phyloP scores from a whole-genome alignment of 92 coral and sea anemone species.

The Ricordea florida region DNA sequence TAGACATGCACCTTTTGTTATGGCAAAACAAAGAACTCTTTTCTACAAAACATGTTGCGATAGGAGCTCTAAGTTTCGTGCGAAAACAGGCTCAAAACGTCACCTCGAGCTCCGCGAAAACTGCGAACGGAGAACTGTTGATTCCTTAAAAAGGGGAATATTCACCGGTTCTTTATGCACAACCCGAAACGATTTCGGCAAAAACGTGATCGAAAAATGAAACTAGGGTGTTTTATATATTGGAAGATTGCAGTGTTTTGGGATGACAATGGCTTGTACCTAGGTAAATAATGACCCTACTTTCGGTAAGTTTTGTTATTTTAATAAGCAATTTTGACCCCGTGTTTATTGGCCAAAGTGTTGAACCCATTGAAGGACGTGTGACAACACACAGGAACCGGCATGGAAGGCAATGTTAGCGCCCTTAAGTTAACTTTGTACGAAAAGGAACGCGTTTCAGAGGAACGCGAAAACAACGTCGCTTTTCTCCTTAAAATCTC shows the following conservation, averaged over 20 bases:
- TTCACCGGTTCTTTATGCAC: too few relatives aligned
- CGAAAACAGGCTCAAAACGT: not conserved
- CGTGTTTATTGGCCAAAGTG: not conserved
- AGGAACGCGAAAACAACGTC: not conserved
- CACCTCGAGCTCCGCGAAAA: not conserved
- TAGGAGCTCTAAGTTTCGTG: too few relatives aligned
- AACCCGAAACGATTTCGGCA: not conserved
- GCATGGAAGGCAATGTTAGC: not conserved
- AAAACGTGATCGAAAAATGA: not conserved
- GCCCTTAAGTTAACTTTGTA: not conserved
- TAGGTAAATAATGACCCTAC: slow-evolving; percentile 21
- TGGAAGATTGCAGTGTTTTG: slow-evolving; percentile 26
- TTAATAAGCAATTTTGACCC: slow-evolving; percentile 58
- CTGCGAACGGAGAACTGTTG: not conserved
- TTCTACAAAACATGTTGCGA: slow-evolving; percentile 92
- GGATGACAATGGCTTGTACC: slow-evolving; percentile 45
- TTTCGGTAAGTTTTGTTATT: slow-evolving; percentile 95
- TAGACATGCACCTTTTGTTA: slow-evolving; percentile 95
- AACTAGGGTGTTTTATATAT: slow-evolving; percentile 48
- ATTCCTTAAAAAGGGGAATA: too few relatives aligned
- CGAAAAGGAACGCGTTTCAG: not conserved
- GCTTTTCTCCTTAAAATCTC: not conserved
- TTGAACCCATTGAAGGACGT: not conserved
- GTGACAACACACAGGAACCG: slow-evolving; percentile 1
- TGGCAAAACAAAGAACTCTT: slow-evolving; percentile 81